Evolutionary conservation across 2,113 vertebrate species (phyloP).

Genomic region (Neodon shergylaensis): DNA sequence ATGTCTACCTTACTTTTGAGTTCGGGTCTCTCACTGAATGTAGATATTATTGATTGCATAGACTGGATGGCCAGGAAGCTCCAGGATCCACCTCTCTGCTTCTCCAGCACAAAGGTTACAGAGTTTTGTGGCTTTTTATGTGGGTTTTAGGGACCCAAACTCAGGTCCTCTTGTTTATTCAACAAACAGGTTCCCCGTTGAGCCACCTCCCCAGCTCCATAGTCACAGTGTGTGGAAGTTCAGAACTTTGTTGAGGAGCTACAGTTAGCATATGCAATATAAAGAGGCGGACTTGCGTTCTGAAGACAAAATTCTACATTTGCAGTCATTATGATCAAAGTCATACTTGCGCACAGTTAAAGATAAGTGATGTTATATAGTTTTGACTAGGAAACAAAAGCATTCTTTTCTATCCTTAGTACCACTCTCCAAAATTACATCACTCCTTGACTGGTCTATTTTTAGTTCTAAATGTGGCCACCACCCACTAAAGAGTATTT

Average conservation of each 20-base stretch:
- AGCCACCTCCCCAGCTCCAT: background rate
- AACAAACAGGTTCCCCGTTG: background rate
- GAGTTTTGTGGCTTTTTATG: background rate
- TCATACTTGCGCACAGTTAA: background rate
- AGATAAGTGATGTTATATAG: background rate
- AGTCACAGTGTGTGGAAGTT: background rate
- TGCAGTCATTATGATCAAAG: background rate
- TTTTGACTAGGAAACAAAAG: slow-evolving; percentile 32
- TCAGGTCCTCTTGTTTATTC: background rate
- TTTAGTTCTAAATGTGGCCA: slow-evolving; percentile 36
- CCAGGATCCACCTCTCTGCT: background rate
- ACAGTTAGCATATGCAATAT: background rate
- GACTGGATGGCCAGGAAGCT: too few species aligned
- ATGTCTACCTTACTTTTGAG: background rate
- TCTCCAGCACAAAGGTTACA: background rate
- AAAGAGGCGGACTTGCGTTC: background rate
- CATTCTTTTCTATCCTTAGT: background rate
- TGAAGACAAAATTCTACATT: slow-evolving; percentile 26
- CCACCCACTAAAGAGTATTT: slow-evolving; percentile 26
- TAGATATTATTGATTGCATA: background rate
- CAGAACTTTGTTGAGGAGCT: background rate
- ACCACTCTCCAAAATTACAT: background rate
- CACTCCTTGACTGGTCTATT: slow-evolving; percentile 15
- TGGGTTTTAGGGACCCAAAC: background rate
- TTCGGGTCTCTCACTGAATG: background rate